A percentile compares a stretch with the other conserved stretches of the same genome.
These are phyloP conservation scores for Gadus chalcogrammus DNA, from an alignment of 2,113 vertebrate species.

Conservation along the genomic window DNA sequence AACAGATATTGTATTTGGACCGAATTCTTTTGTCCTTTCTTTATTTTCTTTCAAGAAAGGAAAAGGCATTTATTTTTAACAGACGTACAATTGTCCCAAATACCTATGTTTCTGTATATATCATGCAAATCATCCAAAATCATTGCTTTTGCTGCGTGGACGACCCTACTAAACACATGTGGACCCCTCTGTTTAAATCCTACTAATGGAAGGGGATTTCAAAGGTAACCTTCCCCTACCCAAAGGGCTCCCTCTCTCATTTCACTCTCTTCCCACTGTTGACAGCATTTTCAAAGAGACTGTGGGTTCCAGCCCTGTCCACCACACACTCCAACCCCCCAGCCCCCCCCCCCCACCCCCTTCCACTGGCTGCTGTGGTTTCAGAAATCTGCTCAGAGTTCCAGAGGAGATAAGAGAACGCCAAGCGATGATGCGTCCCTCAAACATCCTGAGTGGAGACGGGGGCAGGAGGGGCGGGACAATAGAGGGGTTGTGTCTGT, in stretches of 20 bases:
- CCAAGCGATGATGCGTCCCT: conserved; percentile 55
- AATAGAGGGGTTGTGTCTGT: conserved; percentile 65
- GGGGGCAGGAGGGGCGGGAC: conserved; percentile 43
- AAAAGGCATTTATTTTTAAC: too few species aligned
- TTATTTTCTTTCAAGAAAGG: too few species aligned
- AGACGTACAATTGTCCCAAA: too few species aligned
- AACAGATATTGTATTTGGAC: too few species aligned
- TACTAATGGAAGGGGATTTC: conserved; percentile 19
- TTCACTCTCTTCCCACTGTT: conserved; percentile 30
- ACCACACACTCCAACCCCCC: background rate
- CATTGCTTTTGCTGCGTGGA: too few species aligned
- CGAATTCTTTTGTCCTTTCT: too few species aligned
- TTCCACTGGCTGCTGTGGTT: background rate
- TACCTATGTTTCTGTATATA: too few species aligned
- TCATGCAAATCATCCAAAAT: too few species aligned
- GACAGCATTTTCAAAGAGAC: conserved; percentile 29
- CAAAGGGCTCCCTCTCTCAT: conserved; percentile 13
- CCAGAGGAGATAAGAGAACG: conserved; percentile 63
- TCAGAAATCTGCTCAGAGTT: conserved; percentile 5
- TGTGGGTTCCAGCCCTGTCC: background rate
- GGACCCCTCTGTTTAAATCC: background rate
- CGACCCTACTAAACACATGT: too few species aligned
- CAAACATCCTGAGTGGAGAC: conserved; percentile 61
- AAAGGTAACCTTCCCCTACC: conserved; percentile 34
- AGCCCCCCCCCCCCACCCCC: too few species aligned